A percentile compares a stretch with the other conserved stretches of the same genome.
Evolutionary conservation across 23 tunicate genomes (phyloP).

Genomic region (Halocynthia roretzi): DNA sequence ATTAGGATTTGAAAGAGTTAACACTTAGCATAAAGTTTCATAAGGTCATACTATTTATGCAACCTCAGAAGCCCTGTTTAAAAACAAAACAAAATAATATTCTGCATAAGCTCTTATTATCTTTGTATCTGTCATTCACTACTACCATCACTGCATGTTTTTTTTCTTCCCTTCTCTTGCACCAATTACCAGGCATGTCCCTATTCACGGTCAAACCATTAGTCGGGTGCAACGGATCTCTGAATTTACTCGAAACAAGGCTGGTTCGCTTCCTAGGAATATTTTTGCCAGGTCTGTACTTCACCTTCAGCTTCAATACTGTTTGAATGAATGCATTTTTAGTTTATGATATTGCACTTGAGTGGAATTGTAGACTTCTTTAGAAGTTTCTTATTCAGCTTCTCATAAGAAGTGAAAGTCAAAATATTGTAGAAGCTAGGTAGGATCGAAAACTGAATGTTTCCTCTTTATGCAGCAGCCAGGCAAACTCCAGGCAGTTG

Average conservation of each 20-base stretch:
- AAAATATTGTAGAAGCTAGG: background rate
- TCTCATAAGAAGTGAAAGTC: too few relatives aligned
- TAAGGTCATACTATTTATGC: too few relatives aligned
- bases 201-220: constrained; percentile 27
- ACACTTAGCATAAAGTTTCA: too few relatives aligned
- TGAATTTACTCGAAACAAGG: constrained; percentile 26
- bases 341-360: background rate
- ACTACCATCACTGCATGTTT: constrained; percentile 19
- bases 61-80: too few relatives aligned
- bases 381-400: too few relatives aligned
- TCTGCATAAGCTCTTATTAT: background rate
- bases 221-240: constrained; percentile 14
- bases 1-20: too few relatives aligned
- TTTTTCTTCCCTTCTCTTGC: background rate
- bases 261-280: constrained; percentile 56
- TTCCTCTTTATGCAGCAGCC: background rate
- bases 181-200: constrained; percentile 42
- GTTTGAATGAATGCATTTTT: background rate
- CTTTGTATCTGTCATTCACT: too few relatives aligned
- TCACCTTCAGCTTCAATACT: background rate
- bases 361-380: too few relatives aligned
- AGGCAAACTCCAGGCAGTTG: too few relatives aligned
- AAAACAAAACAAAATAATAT: too few relatives aligned
- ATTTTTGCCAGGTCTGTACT: constrained; percentile 35
- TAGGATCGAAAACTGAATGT: background rate